Base-by-base conservation (phyloP, 1,140 invertebrate genomes). In the Drosophila carrolli region DNA sequence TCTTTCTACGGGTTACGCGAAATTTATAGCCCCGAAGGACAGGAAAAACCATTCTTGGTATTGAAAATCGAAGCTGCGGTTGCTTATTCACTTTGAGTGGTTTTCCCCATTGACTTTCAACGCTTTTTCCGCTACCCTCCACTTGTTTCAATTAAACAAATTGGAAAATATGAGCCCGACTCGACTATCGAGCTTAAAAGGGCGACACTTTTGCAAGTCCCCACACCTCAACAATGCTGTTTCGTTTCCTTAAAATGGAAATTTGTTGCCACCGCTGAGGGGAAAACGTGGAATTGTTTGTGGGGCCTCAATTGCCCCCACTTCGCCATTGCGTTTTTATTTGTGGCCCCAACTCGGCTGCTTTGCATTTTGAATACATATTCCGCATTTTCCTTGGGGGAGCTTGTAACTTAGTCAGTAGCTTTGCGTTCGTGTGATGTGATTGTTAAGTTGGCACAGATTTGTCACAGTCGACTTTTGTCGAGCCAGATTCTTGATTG, bases 101-200 rank as follows among this genome's bases (percentile, higher is more conserved):
- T 61, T 65, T 81, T 35, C 43, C 53, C 51, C 35, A 40, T 37
- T 19, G 37, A 55, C 23, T 37, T 47, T 37, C 16, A 23, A 14
- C 11, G 16, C 14, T 37, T 6, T 43, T 59, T 13, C 4, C 44
- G 54, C 74, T 76, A 76, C 62, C 71, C 67, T 41, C 68, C 82
- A 81, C 78, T 88, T 83, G 75, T 89, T 86, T 86, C 83, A 86
- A 86, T 86, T 86, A 86, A 83, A 83, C 84, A 88, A 86, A 86
- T 88, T 86, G 84, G 59, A 86, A 86, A 88, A 86, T 86, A 86
- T 86, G 84, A 86, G 71, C 70, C 83, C 78, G 38, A 48, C 50
- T 50, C 56, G 60, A 63, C 58, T 67, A 47, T 43, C 40, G 61
- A 72, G 76, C 66, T 77, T 75, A 59, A 58, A 86, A 85, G 78